Evolutionary conservation across 2,797 vertebrate species (phyloP), one percentile per base, ranked within the genome.

Genomic region (Anomalospiza imberbis): DNA sequence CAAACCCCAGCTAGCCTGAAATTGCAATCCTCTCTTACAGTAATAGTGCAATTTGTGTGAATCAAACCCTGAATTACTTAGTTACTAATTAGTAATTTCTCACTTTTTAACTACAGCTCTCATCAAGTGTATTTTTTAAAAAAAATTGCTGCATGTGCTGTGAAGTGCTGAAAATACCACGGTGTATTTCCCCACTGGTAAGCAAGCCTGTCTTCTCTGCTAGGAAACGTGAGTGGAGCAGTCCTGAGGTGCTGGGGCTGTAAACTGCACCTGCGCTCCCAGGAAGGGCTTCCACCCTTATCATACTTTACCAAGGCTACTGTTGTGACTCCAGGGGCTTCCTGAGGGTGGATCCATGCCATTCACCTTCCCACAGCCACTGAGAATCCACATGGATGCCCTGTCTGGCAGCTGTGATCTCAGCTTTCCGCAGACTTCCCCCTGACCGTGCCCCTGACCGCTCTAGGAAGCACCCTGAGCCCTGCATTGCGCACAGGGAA

Each of bases 31-130:
- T 93, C 94, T 94, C 86, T 94, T 91, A 96, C 81, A 95, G 96
- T 96, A 97, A 97, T 80, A 97, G 83, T 54, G 67, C 82, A 96
- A 95, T 96, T 94, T 96, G 81, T 73, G 89, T 96, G 96, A 98
- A 94, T 97, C 92, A 96, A 97, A 95, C 90, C 95, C 76, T n/a
- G 92, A 96, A 96, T 97, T 97, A 96, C 94, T 97, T 92, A 87
- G 93, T 95, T 96, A 97, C 96, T 97, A 96, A 94, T 96, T 95
- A 97, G 94, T 96, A 97, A 96, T 97, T 97, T 97, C 96, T 91
- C 96, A 93, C 91, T 93, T 96, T 93, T 91, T 96, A 97, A 97
- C 87, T 94, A 94, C 85, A 91, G 81, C 65, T 94, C 67, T 91
- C 90, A 95, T 91, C 63, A 74, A 88, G 34, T 22, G 60, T 55